Evolutionary conservation across 2,888 invertebrate species (phyloP), one percentile per base, ranked within the genome.

Genomic region (Octodonta nipae): DNA sequence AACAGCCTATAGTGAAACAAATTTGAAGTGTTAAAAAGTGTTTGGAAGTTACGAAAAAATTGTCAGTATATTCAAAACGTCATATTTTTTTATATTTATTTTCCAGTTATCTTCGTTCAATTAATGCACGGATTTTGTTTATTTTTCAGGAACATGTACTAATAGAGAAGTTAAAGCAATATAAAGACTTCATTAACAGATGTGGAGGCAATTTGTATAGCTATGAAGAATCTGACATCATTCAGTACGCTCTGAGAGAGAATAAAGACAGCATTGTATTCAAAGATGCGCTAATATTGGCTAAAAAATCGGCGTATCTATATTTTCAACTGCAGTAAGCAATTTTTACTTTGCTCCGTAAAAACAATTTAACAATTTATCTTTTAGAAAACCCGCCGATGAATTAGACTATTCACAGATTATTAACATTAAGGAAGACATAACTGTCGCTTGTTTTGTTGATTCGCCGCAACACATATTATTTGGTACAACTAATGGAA

Each of bases 231-330:
- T 70, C 73, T 1, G 76, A 79, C 52, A 69, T 82, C 26, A 59
- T 81, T 11, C 82, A 83, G 52, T 71, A 77, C 42, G 78, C 76
- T 3, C 58, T 83, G 13, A 75, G 75, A 45, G 68, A 77, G 51
- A 67, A 71, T n/a, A 60, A 64, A 16, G 64, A 66, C 34, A 74
- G 72, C 13, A 62, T 63, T 17, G 63, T 80, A 0, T 72, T 69
- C 43, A 58, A 67, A 13, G 41, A 42, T 25, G 50, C 47, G 4
- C 11, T 59, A 13, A 53, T 63, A 30, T 52, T 73, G 3, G 75
- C 75, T 1, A 58, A 55, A 14, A 58, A 61, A 35, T 61, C 63
- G 17, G 56, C 59, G 4, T 64, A 64, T 17, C 60, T 78, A 7
- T 81, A 78, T 51, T 68, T 80, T 42, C 70, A 73, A 33, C 71